A percentile compares a stretch with the other conserved stretches of the same genome.
phyloP scores from a whole-genome alignment of 2,797 vertebrate genomes.

The Scarus forsteni region DNA sequence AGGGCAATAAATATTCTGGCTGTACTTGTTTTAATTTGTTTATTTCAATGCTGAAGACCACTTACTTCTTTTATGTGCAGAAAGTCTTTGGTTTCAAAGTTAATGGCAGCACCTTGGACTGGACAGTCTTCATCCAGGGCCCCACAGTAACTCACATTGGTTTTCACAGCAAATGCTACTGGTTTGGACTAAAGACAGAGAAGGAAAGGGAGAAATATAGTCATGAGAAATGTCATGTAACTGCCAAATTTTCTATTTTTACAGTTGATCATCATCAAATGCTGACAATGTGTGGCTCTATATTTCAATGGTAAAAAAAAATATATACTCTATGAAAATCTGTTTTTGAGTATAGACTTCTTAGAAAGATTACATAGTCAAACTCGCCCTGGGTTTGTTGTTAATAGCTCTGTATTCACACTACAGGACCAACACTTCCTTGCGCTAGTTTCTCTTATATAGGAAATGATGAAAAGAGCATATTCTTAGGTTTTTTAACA shows the following conservation, averaged over 20 bases:
- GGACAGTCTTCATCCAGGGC: conserved; percentile 96
- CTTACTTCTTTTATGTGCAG: conserved; percentile 98
- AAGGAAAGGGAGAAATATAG: not conserved
- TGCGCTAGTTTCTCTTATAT: too few species aligned
- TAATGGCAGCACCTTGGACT: conserved; percentile 94
- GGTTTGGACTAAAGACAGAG: conserved; percentile 88
- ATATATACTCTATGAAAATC: too few species aligned
- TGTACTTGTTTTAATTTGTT: not conserved
- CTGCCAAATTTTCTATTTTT: not conserved
- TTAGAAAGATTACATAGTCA: too few species aligned
- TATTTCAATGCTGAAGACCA: not conserved
- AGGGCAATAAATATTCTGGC: not conserved
- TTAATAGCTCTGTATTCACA: too few species aligned
- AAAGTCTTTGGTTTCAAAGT: conserved; percentile 99
- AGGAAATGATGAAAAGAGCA: too few species aligned
- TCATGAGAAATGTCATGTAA: not conserved
- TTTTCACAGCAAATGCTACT: conserved; percentile 96
- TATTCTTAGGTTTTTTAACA: too few species aligned
- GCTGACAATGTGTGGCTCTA: too few species aligned
- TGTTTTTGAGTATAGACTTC: not conserved
- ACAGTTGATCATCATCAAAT: not conserved
- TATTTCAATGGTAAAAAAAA: too few species aligned
- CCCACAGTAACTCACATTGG: conserved; percentile 97
- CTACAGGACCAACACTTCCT: too few species aligned
- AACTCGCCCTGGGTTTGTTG: too few species aligned